These are phyloP conservation scores for Drosophila trapezifrons DNA, from an alignment of 1,140 invertebrate species.

Conservation along the genomic window DNA sequence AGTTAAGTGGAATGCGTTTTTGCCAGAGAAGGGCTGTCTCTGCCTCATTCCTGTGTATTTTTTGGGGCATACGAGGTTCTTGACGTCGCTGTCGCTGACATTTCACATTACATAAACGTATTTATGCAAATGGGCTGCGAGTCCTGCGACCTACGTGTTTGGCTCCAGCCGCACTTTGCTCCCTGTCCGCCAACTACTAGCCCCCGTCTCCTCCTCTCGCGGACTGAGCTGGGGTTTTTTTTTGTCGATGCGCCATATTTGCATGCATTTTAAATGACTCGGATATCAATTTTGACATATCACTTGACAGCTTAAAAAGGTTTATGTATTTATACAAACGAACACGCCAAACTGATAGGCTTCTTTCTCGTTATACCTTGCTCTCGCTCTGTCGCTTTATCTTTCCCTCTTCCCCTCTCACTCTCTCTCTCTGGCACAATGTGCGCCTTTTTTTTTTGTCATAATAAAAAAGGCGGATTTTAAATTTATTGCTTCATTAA, in stretches of 20 bases:
- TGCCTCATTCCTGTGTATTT: slow-evolving; percentile 1
- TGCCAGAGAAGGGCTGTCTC: slow-evolving; percentile 18
- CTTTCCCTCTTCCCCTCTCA: neutral
- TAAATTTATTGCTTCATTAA: slow-evolving; percentile 83
- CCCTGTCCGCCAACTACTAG: slow-evolving; percentile 54
- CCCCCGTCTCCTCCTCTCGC: slow-evolving; percentile 21
- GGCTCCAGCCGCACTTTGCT: slow-evolving; percentile 26
- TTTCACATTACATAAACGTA: slow-evolving; percentile 81
- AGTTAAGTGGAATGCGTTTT: slow-evolving; percentile 58
- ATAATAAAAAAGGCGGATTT: slow-evolving; percentile 76
- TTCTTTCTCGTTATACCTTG: neutral
- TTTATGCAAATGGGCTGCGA: slow-evolving; percentile 77
- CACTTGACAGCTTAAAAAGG: slow-evolving; percentile 83
- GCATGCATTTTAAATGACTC: slow-evolving; percentile 83
- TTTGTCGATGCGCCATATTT: slow-evolving; percentile 73
- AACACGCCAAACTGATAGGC: slow-evolving; percentile 33
- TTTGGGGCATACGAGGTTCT: slow-evolving; percentile 36
- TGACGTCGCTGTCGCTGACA: slow-evolving; percentile 75
- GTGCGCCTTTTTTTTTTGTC: slow-evolving; percentile 27
- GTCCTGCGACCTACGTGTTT: slow-evolving; percentile 64
- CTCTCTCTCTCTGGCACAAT: slow-evolving; percentile 6
- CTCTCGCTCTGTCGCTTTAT: neutral
- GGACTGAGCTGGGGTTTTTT: slow-evolving; percentile 20
- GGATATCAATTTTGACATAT: slow-evolving; percentile 83
- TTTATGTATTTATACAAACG: slow-evolving; percentile 80